These are phyloP conservation scores for Pterocles burchelli DNA, from an alignment of 2,113 vertebrate species.

Conservation along the genomic window DNA sequence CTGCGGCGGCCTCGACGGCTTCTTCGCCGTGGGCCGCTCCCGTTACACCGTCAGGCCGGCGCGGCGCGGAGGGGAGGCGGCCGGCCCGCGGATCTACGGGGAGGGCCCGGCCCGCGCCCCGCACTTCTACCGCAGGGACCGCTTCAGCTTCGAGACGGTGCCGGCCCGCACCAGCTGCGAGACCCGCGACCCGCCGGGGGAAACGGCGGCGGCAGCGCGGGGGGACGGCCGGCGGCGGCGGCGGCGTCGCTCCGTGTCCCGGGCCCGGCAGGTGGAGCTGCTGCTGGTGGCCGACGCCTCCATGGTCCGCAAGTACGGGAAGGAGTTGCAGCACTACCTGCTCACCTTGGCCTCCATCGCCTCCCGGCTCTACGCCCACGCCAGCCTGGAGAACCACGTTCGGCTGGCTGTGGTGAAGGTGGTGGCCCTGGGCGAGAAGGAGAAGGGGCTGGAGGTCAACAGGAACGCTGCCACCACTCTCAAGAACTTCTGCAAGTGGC, in stretches of 20 bases:
- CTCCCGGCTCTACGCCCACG: conserved; percentile 92
- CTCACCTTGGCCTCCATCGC: conserved; percentile 94
- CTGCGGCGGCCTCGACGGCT: conserved; percentile 88
- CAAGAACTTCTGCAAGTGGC: conserved; percentile 98
- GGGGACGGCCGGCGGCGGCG: conserved; percentile 52
- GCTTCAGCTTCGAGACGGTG: conserved; percentile 86
- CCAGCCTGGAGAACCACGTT: conserved; percentile 97
- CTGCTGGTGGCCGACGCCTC: conserved; percentile 93
- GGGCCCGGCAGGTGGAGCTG: conserved; percentile 93
- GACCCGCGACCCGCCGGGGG: conserved; percentile 49
- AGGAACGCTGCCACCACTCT: conserved; percentile 94
- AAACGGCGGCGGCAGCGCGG: not conserved
- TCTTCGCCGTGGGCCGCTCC: conserved; percentile 85
- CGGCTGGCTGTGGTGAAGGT: conserved; percentile 93
- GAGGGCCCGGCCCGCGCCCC: conserved; percentile 74
- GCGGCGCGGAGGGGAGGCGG: conserved; percentile 59
- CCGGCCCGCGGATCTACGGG: conserved; percentile 70
- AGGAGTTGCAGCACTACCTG: conserved; percentile 92
- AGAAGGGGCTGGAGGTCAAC: conserved; percentile 88
- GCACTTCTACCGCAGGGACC: conserved; percentile 84
- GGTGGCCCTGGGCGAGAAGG: conserved; percentile 81
- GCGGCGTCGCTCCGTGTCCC: conserved; percentile 84
- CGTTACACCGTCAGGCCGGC: conserved; percentile 86
- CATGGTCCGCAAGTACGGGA: conserved; percentile 91
- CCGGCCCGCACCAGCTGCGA: conserved; percentile 72